Evolutionary conservation across 2,888 invertebrate species (phyloP), one percentile per base, ranked within the genome.

Genomic region (Polydrusus pterygomalis): DNA sequence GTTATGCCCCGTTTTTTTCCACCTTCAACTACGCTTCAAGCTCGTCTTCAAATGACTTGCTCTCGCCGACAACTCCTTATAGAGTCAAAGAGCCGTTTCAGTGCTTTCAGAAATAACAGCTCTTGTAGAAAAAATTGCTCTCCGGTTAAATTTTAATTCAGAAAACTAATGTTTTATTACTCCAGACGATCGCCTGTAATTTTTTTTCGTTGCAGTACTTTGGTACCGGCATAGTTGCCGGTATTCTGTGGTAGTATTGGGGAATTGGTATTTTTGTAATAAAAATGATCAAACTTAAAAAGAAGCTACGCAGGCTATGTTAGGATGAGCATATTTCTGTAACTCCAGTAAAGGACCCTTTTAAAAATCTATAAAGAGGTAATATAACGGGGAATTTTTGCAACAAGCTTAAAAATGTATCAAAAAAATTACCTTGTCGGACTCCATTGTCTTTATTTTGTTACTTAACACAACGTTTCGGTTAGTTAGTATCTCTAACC

Each of bases 141-240:
- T 60, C 15, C 54, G 47, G 47, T 62, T 64, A 63, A 63, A 70
- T 70, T 74, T 69, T 70, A 30, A 74, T 74, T 69, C 74, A 64
- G 74, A 74, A 70, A 74, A 63, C 69, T 69, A 70, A 74, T 70
- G 74, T 74, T 74, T 60, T 74, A 74, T 74, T 74, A 70, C 74
- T 62, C 74, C 62, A 74, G 74, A 74, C 74, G 74, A 74, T 74
- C 68, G 74, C 20, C 68, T 68, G 54, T 74, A 68, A 30, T 47
- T 71, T 64, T 58, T 60, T 38, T 60, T 15, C 25, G 25, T 18
- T 38, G 17, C 1, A 11, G 11, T 38, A 60, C 58, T 60, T 56
- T 38, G 17, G 58, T 60, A 60, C 38, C 13, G 0, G 18, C 58
- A 38, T 60, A 17, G 58, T 60, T 60, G 58, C 38, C 58, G 6